phyloP scores from a whole-genome alignment of 2,888 invertebrate species.

The Galerucella nymphaeae region DNA sequence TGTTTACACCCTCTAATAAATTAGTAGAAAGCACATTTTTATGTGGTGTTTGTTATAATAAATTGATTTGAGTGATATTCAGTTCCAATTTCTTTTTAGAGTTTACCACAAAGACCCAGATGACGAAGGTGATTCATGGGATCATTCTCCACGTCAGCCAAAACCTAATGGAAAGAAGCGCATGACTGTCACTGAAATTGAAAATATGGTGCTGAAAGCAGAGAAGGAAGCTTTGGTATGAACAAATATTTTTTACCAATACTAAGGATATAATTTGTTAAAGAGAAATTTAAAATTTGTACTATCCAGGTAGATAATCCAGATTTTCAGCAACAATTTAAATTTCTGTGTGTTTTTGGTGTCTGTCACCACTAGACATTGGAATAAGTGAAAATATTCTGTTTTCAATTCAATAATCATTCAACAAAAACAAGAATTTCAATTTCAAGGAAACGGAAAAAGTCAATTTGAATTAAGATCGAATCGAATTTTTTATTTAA shows the following conservation, averaged over 20 bases:
- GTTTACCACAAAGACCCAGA: slow-evolving; percentile 43
- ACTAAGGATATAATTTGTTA: too few species aligned
- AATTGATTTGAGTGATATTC: background rate
- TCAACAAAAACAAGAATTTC: too few species aligned
- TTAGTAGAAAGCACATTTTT: background rate
- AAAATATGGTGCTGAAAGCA: slow-evolving; percentile 66
- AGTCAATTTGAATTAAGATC: background rate
- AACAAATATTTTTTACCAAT: too few species aligned
- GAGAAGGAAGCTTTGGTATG: slow-evolving; percentile 74
- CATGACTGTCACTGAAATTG: slow-evolving; percentile 64
- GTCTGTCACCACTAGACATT: too few species aligned
- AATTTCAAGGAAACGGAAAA: background rate
- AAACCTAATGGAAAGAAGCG: slow-evolving; percentile 52
- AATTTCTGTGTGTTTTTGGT: too few species aligned
- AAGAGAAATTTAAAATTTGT: too few species aligned
- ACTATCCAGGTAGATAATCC: too few species aligned
- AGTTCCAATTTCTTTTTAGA: background rate
- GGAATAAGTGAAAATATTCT: background rate
- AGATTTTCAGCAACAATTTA: too few species aligned
- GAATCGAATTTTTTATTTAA: too few species aligned
- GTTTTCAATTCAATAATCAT: background rate
- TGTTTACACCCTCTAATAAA: background rate
- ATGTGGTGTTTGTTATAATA: background rate
- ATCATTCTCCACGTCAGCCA: slow-evolving; percentile 59
- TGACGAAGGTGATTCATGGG: slow-evolving; percentile 74